Percentiles rank a stretch among this genome's conserved stretches.
These are phyloP conservation scores for Dinothrombium tinctorium DNA, from an alignment of 1,140 invertebrate species.

Conservation along the genomic window DNA sequence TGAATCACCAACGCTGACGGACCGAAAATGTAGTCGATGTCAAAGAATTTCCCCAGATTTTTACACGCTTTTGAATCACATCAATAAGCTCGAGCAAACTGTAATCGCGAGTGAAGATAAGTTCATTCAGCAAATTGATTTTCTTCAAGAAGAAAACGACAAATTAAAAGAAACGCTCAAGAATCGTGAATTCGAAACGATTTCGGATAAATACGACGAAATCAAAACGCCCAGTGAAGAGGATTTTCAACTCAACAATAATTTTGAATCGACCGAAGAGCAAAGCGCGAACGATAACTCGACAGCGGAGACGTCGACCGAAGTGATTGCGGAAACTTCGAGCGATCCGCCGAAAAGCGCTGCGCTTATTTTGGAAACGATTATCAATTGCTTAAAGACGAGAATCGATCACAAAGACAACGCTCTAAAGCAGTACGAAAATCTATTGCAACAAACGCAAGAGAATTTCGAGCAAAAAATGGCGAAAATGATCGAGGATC, in stretches of 20 bases:
- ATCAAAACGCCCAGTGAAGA: too few relatives aligned
- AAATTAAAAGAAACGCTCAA: too few relatives aligned
- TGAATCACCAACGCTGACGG: too few relatives aligned
- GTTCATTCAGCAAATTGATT: too few relatives aligned
- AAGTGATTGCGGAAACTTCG: background rate
- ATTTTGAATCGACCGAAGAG: background rate
- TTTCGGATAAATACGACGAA: too few relatives aligned
- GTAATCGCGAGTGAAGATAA: too few relatives aligned
- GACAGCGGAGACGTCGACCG: background rate
- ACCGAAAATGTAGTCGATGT: too few relatives aligned
- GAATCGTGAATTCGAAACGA: too few relatives aligned
- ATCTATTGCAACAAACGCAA: background rate
- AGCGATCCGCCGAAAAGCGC: background rate
- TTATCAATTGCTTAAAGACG: constrained; percentile 3
- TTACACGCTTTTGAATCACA: too few relatives aligned
- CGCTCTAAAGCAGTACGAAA: background rate
- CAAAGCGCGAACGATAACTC: background rate
- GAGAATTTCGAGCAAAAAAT: constrained; percentile 3
- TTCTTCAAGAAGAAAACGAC: too few relatives aligned
- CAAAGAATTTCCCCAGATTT: too few relatives aligned
- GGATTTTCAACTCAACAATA: background rate
- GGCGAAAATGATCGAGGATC: background rate
- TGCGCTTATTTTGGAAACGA: constrained; percentile 3
- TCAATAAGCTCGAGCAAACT: too few relatives aligned
- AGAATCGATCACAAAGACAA: constrained; percentile 3